Conservation (phyloP, 1,140 invertebrate species). For the Lysiphlebus fabarum region DNA sequence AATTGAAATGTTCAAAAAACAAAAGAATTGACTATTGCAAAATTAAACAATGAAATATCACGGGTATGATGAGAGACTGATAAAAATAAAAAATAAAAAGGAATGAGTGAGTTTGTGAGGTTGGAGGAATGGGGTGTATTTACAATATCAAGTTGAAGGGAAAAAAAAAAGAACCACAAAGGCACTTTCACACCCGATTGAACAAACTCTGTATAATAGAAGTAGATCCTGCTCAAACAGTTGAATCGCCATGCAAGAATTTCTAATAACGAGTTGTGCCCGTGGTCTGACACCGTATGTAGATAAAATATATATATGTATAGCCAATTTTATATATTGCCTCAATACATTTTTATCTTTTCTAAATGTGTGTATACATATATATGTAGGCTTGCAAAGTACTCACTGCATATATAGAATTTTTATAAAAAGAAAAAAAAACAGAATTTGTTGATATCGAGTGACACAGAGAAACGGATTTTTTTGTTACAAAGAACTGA, state of each 20-base stretch:
- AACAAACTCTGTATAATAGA: slow-evolving; percentile 27
- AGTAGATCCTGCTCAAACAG: slow-evolving; percentile 2
- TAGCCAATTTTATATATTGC: no score
- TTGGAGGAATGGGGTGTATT: no score
- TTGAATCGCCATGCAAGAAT: slow-evolving; percentile 36
- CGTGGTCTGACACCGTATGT: neutral
- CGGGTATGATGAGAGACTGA: slow-evolving; percentile 19
- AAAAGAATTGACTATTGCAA: slow-evolving; percentile 29
- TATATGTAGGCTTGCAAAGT: no score
- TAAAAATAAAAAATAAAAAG: slow-evolving; percentile 38
- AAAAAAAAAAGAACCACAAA: slow-evolving; percentile 50
- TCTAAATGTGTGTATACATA: no score
- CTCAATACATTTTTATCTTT: no score
- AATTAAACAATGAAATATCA: slow-evolving; percentile 36
- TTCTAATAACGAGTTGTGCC: slow-evolving; percentile 44
- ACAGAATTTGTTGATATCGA: no score
- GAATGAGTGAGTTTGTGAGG: no score
- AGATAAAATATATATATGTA: no score
- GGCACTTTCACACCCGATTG: slow-evolving; percentile 51
- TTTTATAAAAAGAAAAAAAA: no score
- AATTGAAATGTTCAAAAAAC: slow-evolving; percentile 39
- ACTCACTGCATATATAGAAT: no score
- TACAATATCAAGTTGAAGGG: slow-evolving; percentile 14
- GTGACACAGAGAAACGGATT: no score
- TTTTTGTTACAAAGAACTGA: no score